Base-by-base conservation (phyloP, 2,888 invertebrate species). In the Platycnemis pennipes region DNA sequence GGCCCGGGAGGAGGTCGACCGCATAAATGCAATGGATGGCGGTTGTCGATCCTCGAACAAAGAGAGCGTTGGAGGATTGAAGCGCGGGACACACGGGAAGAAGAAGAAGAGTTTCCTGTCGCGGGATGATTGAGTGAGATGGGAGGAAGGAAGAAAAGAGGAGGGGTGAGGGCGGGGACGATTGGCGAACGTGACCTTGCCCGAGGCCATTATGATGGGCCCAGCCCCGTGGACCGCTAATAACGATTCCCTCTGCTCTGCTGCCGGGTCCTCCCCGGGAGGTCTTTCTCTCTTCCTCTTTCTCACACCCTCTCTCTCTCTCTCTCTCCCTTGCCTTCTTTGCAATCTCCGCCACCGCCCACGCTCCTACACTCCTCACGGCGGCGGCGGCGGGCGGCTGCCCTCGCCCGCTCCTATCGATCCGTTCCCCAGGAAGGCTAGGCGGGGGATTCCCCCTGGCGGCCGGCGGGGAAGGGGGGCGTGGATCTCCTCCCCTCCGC, bases 401-500 rank as follows among this genome's bases (percentile, higher is more conserved):
- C 63, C n/a, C 63, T 22, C 63, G 31, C 77, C 26, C 63, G 37
- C 56, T 26, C 53, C 45, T 89, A 91, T 91, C 91, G 91, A 91
- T 91, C 91, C 91, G n/a, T 63, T 91, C 44, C 91, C 91, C 91
- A 91, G 91, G 91, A 91, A 91, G 91, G 91, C 56, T 91, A 53
- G 91, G 88, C 88, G 88, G 89, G 91, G 91, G 44, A 91, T 91
- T 63, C 91, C 91, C 91, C 91, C 91, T 63, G 91, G 91, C 91
- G 56, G 91, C 53, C 42, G 86, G 22, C 19, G 22, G 19, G 42
- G 42, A 22, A 19, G 56, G 37, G 53, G 89, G 11, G 0, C 2
- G 44, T n/a, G 26, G 22, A 37, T 16, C 63, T 49, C 63, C 37
- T 42, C 63, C 91, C 31, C 37, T 22, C 19, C 53, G 31, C 31